These are phyloP conservation scores for Sebastes oblongus DNA, from an alignment of 2,797 vertebrate genomes.

Conservation along the genomic window DNA sequence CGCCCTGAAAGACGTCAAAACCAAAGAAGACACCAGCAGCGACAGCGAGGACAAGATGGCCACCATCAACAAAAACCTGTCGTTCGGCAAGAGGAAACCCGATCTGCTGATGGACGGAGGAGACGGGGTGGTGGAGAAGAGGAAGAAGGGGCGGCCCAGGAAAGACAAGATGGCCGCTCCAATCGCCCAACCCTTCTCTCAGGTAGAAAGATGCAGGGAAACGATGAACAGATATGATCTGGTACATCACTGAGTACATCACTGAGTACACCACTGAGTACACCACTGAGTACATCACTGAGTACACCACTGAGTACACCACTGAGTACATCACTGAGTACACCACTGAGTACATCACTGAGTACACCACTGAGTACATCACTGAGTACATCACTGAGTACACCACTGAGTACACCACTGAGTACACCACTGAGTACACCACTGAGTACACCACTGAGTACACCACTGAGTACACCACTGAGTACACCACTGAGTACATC, in stretches of 20 bases:
- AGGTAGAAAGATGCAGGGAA: slow-evolving; percentile 58
- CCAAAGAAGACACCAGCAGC: slow-evolving; percentile 94
- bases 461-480: neutral
- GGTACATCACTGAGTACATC: neutral
- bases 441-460: too few relatives aligned
- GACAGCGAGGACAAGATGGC: slow-evolving; percentile 96
- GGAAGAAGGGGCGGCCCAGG: slow-evolving; percentile 94
- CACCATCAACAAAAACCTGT: slow-evolving; percentile 86
- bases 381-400: too few relatives aligned
- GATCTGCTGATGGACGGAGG: slow-evolving; percentile 86
- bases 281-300: too few relatives aligned
- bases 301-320: too few relatives aligned
- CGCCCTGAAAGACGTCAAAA: slow-evolving; percentile 84
- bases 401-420: accelerated
- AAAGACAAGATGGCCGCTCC: slow-evolving; percentile 91
- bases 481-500: too few relatives aligned
- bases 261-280: too few relatives aligned
- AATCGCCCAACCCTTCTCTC: slow-evolving; percentile 83
- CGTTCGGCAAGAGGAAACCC: slow-evolving; percentile 88
- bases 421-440: too few relatives aligned
- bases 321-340: too few relatives aligned
- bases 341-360: too few relatives aligned
- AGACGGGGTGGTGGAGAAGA: slow-evolving; percentile 91
- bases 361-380: too few relatives aligned
- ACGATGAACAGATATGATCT: neutral